These are phyloP conservation scores for Petrocephalus microphthalmus DNA, from an alignment of 2,113 vertebrate species.

Conservation along the genomic window DNA sequence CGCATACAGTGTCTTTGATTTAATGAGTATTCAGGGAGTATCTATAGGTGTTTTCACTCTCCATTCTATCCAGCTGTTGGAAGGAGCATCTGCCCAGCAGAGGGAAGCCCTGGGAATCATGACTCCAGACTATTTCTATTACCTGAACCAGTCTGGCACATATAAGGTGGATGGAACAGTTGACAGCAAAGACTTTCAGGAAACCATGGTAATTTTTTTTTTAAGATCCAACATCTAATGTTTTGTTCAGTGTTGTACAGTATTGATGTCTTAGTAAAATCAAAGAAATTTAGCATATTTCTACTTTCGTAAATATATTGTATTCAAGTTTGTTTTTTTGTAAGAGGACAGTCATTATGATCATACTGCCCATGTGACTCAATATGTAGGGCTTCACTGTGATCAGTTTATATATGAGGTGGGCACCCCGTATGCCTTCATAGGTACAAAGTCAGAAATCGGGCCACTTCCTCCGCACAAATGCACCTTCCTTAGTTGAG, in stretches of 20 bases:
- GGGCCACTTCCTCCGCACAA: no score
- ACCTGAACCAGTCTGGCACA: conserved; percentile 89
- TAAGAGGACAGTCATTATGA: not conserved
- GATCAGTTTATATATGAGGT: not conserved
- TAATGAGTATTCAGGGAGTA: not conserved
- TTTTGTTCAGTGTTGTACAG: not conserved
- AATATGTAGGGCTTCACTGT: not conserved
- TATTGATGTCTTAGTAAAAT: not conserved
- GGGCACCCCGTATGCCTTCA: not conserved
- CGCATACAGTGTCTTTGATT: not conserved
- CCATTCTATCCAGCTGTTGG: conserved; percentile 67
- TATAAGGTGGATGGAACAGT: conserved; percentile 90
- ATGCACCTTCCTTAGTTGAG: no score
- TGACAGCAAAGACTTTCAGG: conserved; percentile 77
- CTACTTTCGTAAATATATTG: not conserved
- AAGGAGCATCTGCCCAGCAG: conserved; percentile 78
- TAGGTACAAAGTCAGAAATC: not conserved
- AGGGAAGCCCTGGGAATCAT: conserved; percentile 81
- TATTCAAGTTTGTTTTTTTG: not conserved
- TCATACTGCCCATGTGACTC: not conserved
- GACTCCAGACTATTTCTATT: conserved; percentile 87
- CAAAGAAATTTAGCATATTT: not conserved
- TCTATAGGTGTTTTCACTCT: not conserved
- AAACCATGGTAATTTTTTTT: conserved; percentile 72
- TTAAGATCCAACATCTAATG: not conserved